phyloP scores from a whole-genome alignment of 2,797 vertebrate species.

The Australoheros facetus region DNA sequence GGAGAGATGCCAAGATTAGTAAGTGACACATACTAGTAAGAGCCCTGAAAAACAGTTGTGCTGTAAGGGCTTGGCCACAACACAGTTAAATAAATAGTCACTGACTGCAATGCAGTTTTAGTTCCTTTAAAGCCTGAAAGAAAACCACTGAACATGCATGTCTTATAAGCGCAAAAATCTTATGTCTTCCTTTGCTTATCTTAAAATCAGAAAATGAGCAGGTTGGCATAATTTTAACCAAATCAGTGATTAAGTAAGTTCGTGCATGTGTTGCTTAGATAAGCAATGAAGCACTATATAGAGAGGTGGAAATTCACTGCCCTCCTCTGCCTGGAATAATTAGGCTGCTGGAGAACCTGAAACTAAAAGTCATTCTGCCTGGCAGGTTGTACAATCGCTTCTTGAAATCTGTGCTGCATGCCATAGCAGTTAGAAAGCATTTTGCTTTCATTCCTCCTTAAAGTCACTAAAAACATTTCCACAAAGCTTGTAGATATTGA shows the following conservation, averaged over 20 bases:
- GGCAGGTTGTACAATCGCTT: background rate
- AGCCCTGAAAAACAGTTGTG: slow-evolving; percentile 4
- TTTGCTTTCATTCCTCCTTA: background rate
- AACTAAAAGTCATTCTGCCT: background rate
- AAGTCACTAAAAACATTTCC: background rate
- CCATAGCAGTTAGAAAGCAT: background rate
- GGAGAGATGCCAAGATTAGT: slow-evolving; percentile 11
- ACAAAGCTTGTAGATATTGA: background rate
- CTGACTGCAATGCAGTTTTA: slow-evolving; percentile 15
- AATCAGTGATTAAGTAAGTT: background rate
- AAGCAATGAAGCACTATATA: background rate
- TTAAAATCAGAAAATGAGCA: background rate
- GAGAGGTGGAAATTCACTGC: no score
- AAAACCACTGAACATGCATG: background rate
- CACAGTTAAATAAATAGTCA: slow-evolving; percentile 3
- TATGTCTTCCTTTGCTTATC: background rate
- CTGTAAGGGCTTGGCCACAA: slow-evolving; percentile 5
- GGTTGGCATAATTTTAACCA: background rate
- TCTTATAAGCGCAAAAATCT: fast-evolving
- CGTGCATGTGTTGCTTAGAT: background rate
- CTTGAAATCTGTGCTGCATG: slow-evolving; percentile 5
- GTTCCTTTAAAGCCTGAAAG: background rate
- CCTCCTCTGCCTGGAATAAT: background rate
- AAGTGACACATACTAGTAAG: slow-evolving; percentile 36
- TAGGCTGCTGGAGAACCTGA: background rate